Base-by-base conservation (phyloP, 2,888 invertebrate genomes). In the Oligia latruncula region DNA sequence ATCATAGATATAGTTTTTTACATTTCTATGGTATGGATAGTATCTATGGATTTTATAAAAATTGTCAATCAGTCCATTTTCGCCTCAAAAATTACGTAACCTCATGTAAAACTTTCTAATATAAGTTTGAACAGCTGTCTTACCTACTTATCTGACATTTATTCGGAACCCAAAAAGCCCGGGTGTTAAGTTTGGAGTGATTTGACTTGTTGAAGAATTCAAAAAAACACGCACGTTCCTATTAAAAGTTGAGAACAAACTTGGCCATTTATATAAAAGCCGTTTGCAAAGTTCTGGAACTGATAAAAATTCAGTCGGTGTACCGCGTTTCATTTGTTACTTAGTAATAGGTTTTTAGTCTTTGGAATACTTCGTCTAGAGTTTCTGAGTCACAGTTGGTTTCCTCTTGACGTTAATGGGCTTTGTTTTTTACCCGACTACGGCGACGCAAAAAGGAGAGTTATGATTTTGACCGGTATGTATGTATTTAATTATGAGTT, bases 291-390 rank as follows among this genome's bases (percentile, higher is more conserved):
- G 71, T 74, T 70, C 35, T 49, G 11, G 29, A 35, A n/a, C 74
- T 84, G 71, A 74, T 87, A 64, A 74, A 80, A 74, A 85, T 80
- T 85, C 87, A 55, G 49, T 1, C 60, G 35, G 73, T n/a, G 84
- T 84, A 40, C 40, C 60, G 35, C 29, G 40, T 70, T 73, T 66
- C 43, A 72, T 77, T 86, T 76, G 74, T n/a, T 74, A 72, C 74
- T 70, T 23, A 23, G 52, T 60, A 86, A 79, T 71, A 46, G 66
- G 29, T 64, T 65, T 62, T 29, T n/a, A 87, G 65, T 66, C 66
- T 40, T 75, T 40, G 17, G 13, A 75, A 74, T 70, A 74, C 74
- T 86, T 86, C 4, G 13, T 11, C 6, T n/a, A 20, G n/a, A 71
- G n/a, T 79, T 84, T 55, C 52, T 1, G 46, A 40, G 68, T 55